phyloP scores from a whole-genome alignment of 2,797 vertebrate genomes.

The Acanthurus tractus region DNA sequence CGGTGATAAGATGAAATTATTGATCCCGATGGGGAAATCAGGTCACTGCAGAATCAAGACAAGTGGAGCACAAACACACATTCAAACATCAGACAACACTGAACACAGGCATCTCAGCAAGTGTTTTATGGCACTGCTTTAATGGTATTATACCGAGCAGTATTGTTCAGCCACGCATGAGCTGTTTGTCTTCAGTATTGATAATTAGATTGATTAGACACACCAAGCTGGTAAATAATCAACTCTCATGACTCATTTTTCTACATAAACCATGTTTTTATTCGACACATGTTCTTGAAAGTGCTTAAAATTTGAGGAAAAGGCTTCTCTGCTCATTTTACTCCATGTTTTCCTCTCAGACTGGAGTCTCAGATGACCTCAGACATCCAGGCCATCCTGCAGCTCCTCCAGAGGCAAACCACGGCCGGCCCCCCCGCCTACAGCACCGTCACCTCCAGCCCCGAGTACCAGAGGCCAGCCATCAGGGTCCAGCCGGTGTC shows the following conservation, averaged over 20 bases:
- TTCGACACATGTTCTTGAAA: not conserved
- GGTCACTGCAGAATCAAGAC: constrained; percentile 10
- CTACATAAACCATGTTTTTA: not conserved
- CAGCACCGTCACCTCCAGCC: constrained; percentile 90
- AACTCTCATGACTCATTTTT: not conserved
- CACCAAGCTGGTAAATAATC: not conserved
- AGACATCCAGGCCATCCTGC: constrained; percentile 96
- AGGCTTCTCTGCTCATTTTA: no score
- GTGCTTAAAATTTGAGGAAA: not conserved
- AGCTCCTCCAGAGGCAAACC: constrained; percentile 93
- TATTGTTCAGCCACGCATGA: not conserved
- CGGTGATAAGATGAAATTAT: constrained; percentile 26
- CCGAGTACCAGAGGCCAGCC: constrained; percentile 88
- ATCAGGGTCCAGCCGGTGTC: constrained; percentile 81
- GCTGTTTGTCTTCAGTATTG: constrained; percentile 13
- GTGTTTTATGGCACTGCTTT: not conserved
- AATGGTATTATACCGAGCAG: not conserved
- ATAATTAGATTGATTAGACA: constrained; percentile 22
- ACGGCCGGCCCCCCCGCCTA: constrained; percentile 93
- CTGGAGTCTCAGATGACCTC: constrained; percentile 97
- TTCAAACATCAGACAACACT: no score
- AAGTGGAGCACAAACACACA: not conserved
- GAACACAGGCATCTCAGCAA: not conserved
- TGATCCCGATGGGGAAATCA: constrained; percentile 15
- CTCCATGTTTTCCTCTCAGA: constrained; percentile 70